Evolutionary conservation across 2,113 vertebrate species (phyloP).

Genomic region (Prionailurus bengalensis): DNA sequence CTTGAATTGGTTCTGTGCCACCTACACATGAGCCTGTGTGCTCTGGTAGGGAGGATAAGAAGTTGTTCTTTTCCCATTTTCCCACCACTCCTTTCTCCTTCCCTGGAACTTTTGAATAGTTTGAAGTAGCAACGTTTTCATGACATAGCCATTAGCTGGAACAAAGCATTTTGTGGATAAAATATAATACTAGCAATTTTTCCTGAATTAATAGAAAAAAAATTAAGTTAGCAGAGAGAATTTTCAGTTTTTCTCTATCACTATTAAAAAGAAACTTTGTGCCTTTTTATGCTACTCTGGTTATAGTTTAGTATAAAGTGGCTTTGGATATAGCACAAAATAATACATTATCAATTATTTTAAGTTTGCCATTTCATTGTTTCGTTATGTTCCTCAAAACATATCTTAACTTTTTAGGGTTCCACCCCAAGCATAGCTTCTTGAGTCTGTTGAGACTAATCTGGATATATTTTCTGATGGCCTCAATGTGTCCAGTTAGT

Average conservation of each 20-base stretch:
- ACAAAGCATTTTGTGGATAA: background rate
- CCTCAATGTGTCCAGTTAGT: background rate
- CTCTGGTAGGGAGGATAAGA: background rate
- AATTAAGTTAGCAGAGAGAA: background rate
- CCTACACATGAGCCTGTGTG: background rate
- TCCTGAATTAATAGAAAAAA: conserved; percentile 51
- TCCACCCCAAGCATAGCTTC: background rate
- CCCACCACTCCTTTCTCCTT: background rate
- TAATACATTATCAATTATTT: background rate
- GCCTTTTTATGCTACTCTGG: background rate
- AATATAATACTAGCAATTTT: background rate
- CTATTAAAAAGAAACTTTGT: background rate
- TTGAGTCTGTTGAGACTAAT: background rate
- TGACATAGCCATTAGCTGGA: background rate
- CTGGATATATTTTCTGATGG: background rate
- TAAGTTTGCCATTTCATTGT: background rate
- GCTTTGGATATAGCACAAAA: background rate
- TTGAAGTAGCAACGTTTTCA: background rate
- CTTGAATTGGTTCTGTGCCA: background rate
- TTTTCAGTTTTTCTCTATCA: background rate
- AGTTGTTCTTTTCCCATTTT: background rate
- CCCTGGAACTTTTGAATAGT: background rate
- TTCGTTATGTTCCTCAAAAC: background rate
- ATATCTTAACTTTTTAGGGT: conserved; percentile 25
- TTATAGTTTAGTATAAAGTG: background rate